phyloP scores from a whole-genome alignment of 2,113 vertebrate genomes.

The Dendropsophus ebraccatus region DNA sequence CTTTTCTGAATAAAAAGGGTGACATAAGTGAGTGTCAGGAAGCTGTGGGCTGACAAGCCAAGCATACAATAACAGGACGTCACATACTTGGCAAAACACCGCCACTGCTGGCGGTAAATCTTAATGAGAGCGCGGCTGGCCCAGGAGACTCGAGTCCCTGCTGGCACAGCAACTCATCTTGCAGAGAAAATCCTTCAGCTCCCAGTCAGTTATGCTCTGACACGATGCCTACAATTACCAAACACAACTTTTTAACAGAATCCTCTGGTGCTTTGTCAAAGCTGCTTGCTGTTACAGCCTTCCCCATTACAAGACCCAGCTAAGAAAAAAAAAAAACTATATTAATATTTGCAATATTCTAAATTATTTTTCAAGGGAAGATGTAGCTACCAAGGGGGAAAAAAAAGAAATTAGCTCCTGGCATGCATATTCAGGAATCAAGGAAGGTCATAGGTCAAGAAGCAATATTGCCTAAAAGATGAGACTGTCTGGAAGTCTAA shows the following conservation, averaged over 20 bases:
- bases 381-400: background rate
- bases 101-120: conserved; percentile 90
- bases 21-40: conserved; percentile 90
- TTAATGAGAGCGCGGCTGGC: conserved; percentile 88
- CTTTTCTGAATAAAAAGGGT: conserved; percentile 86
- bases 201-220: conserved; percentile 85
- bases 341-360: conserved; percentile 70
- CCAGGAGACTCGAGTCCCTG: conserved; percentile 88
- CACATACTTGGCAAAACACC: conserved; percentile 86
- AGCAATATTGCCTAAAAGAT: background rate
- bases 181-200: conserved; percentile 85
- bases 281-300: conserved; percentile 74
- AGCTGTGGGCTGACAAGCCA: conserved; percentile 89
- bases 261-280: conserved; percentile 88
- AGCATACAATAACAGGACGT: conserved; percentile 91
- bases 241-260: conserved; percentile 88
- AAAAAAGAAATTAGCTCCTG: background rate
- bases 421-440: background rate
- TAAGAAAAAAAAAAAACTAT: conserved; percentile 83
- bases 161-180: conserved; percentile 86
- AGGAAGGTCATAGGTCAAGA: conserved; percentile 12
- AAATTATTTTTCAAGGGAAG: background rate
- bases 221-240: conserved; percentile 87
- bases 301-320: conserved; percentile 72
- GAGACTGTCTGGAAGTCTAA: background rate